Evolutionary conservation across 2,797 vertebrate genomes (phyloP).

Genomic region (Chiroxiphia lanceolata): DNA sequence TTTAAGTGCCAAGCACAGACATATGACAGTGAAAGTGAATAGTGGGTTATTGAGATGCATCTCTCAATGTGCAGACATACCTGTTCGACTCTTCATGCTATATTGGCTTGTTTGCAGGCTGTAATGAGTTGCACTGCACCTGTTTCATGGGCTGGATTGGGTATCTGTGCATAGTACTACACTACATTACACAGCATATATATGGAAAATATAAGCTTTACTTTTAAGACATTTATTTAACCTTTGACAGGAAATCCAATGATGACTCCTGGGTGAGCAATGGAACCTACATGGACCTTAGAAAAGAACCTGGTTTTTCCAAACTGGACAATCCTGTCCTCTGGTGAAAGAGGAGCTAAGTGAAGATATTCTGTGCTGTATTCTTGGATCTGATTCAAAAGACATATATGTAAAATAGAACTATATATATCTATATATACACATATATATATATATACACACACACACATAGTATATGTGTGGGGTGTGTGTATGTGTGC

Average conservation of each 20-base stretch:
- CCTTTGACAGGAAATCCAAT: constrained; percentile 83
- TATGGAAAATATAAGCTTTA: background rate
- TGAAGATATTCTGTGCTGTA: background rate
- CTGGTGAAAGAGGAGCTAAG: constrained; percentile 83
- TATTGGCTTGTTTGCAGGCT: background rate
- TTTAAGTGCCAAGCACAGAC: background rate
- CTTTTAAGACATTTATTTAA: background rate
- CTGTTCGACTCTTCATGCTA: background rate
- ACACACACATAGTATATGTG: constrained; percentile 7
- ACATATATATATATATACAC: background rate
- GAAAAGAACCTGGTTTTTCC: constrained; percentile 87
- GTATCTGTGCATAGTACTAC: background rate
- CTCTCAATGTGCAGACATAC: background rate
- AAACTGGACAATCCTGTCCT: constrained; percentile 86
- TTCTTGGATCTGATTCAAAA: constrained; percentile 31
- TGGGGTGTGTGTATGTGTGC: background rate
- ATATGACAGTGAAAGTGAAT: background rate
- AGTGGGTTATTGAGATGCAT: background rate
- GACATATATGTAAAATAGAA: constrained; percentile 12
- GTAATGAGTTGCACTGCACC: background rate
- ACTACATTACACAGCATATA: background rate
- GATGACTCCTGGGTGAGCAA: constrained; percentile 95
- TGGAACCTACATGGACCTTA: constrained; percentile 90
- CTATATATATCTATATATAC: background rate
- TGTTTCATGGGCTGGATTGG: background rate